Evolutionary conservation across 2,888 invertebrate species (phyloP).

Genomic region (Lycia hirtaria): DNA sequence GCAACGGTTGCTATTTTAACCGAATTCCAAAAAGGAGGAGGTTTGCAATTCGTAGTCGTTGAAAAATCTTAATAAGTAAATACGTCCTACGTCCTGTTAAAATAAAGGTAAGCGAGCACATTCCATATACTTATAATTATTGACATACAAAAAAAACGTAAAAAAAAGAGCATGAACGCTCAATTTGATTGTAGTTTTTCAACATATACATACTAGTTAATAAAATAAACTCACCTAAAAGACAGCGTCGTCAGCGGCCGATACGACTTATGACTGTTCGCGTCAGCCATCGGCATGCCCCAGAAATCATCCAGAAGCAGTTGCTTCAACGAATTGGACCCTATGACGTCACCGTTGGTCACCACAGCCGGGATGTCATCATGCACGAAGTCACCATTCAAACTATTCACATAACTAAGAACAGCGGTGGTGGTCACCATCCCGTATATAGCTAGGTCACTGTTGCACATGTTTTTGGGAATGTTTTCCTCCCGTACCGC

Average conservation of each 20-base stretch:
- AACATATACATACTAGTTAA: no score
- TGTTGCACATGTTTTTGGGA: slow-evolving; percentile 51
- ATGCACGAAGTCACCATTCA: slow-evolving; percentile 94
- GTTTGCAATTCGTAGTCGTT: no score
- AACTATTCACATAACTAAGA: slow-evolving; percentile 90
- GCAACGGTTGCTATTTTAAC: no score
- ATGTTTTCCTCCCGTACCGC: slow-evolving; percentile 69
- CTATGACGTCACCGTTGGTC: slow-evolving; percentile 92
- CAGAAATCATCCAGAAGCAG: slow-evolving; percentile 93
- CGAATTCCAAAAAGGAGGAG: no score
- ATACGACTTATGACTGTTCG: slow-evolving; percentile 94
- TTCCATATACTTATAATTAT: no score
- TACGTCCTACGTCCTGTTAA: no score
- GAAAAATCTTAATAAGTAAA: no score
- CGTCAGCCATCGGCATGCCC: slow-evolving; percentile 93
- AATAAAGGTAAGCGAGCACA: no score
- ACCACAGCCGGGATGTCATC: slow-evolving; percentile 94
- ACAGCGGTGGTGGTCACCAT: slow-evolving; percentile 88
- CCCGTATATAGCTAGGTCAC: slow-evolving; percentile 86
- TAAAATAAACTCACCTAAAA: slow-evolving; percentile 94
- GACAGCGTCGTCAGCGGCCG: slow-evolving; percentile 93
- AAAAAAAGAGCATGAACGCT: no score
- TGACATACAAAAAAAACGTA: no score
- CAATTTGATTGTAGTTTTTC: no score
- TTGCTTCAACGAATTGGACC: slow-evolving; percentile 86